Percentiles rank a stretch among this genome's conserved stretches.
Evolutionary conservation across 2,113 vertebrate species (phyloP).

Genomic region (Eurypyga helias): DNA sequence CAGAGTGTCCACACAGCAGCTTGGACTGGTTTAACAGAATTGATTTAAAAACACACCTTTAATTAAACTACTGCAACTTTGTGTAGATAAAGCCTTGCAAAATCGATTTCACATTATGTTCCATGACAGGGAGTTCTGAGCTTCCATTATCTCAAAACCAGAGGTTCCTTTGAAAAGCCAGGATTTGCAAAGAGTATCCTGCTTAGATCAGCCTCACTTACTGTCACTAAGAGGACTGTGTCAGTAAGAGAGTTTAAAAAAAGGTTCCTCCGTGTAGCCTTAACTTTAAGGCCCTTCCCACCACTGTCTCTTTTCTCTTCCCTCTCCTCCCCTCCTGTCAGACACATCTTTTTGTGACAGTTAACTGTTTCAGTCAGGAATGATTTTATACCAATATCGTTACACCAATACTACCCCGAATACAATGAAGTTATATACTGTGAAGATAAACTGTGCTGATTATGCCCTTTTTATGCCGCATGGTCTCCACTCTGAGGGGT

Average conservation of each 20-base stretch:
- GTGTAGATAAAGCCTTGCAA: conserved; percentile 42
- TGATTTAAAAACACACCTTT: conserved; percentile 57
- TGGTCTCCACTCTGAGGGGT: not conserved
- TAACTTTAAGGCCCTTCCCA: not conserved
- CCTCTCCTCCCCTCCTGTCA: not conserved
- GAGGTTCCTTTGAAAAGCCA: conserved; percentile 29
- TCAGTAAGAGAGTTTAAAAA: not conserved
- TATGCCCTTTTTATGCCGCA: not conserved
- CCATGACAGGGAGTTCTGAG: conserved; percentile 40
- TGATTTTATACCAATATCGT: not conserved
- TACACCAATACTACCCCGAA: not conserved
- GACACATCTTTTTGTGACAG: not conserved
- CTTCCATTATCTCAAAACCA: conserved; percentile 54
- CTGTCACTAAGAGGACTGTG: not conserved
- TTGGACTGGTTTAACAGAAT: conserved; percentile 49
- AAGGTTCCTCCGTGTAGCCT: not conserved
- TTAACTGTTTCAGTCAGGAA: not conserved
- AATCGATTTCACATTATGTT: conserved; percentile 63
- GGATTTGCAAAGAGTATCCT: not conserved
- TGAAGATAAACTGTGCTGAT: not conserved
- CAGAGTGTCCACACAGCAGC: conserved; percentile 11
- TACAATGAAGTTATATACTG: not conserved
- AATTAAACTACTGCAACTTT: conserved; percentile 44
- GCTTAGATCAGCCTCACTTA: conserved; percentile 3
- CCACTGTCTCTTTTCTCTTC: not conserved